Conservation (phyloP, 1,140 invertebrate genomes). For the Pristionchus pacificus region DNA sequence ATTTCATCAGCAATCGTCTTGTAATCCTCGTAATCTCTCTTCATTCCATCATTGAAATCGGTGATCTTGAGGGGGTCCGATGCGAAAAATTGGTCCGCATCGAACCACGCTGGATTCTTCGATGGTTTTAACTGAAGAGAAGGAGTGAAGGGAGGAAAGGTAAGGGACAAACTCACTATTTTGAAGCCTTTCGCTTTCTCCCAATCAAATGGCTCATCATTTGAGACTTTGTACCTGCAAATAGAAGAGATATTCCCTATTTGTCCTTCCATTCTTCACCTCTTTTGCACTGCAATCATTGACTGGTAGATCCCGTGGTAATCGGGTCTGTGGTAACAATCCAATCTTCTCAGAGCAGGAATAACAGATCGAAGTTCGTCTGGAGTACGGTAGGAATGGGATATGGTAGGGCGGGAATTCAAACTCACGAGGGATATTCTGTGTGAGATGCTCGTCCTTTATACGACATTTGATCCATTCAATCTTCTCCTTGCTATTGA, state of each 20-base stretch:
- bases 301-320: constrained; percentile 4
- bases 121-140: constrained; percentile 1
- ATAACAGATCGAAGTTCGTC: constrained; percentile 6
- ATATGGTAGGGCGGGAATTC: background rate
- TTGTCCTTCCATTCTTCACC: background rate
- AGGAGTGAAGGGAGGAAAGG: background rate
- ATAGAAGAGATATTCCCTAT: background rate
- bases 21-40: background rate
- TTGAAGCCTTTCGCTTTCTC: no score
- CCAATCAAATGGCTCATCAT: constrained; percentile 30
- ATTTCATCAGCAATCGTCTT: no score
- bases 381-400: constrained; percentile 1
- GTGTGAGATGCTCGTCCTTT: constrained; percentile 24
- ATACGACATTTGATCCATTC: constrained; percentile 38
- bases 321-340: constrained; percentile 32
- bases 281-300: background rate
- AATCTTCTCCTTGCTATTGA: constrained; percentile 4
- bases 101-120: constrained; percentile 8
- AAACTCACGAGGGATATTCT: constrained; percentile 29
- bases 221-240: constrained; percentile 8
- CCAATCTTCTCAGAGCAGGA: constrained; percentile 7
- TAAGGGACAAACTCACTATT: no score
- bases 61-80: constrained; percentile 31
- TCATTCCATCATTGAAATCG: background rate
- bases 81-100: constrained; percentile 20